These are phyloP conservation scores for Hippocampus guttulatus DNA, from an alignment of 2,113 vertebrate genomes.

Conservation along the genomic window DNA sequence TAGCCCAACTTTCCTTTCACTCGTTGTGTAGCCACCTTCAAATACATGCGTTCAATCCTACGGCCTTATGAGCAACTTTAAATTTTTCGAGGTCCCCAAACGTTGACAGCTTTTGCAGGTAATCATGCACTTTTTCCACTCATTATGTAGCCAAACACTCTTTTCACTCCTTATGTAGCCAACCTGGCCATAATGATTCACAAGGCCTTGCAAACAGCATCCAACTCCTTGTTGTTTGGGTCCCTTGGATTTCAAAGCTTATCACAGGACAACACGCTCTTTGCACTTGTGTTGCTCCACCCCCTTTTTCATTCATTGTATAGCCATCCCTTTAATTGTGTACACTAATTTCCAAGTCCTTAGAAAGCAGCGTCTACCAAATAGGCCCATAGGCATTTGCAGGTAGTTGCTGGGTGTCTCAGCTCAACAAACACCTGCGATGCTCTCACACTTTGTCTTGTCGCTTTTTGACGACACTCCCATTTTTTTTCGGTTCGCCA, in stretches of 20 bases:
- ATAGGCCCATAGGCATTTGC: constrained; percentile 59
- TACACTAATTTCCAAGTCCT: not conserved
- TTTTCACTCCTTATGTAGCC: not conserved
- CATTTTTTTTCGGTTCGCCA: not conserved
- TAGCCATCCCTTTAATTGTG: not conserved
- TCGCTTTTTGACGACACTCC: not conserved
- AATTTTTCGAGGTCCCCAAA: too few relatives aligned
- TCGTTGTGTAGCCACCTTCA: too few relatives aligned
- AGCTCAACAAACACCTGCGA: constrained; percentile 27
- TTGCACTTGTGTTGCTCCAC: not conserved
- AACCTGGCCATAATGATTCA: not conserved
- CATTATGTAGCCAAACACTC: not conserved
- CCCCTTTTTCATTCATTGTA: not conserved
- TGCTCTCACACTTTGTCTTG: constrained; percentile 3
- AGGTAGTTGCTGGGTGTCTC: constrained; percentile 60
- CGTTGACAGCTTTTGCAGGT: too few relatives aligned
- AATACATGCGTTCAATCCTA: too few relatives aligned
- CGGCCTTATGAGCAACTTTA: too few relatives aligned
- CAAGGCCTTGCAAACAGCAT: not conserved
- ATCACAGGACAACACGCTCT: not conserved
- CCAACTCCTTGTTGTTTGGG: not conserved
- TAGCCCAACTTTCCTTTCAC: too few relatives aligned
- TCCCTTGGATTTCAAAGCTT: not conserved
- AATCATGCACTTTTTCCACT: not conserved
- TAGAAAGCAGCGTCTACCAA: constrained; percentile 15